Evolutionary conservation across 1,140 invertebrate genomes (phyloP).

Genomic region (Alviniconcha marisindica): DNA sequence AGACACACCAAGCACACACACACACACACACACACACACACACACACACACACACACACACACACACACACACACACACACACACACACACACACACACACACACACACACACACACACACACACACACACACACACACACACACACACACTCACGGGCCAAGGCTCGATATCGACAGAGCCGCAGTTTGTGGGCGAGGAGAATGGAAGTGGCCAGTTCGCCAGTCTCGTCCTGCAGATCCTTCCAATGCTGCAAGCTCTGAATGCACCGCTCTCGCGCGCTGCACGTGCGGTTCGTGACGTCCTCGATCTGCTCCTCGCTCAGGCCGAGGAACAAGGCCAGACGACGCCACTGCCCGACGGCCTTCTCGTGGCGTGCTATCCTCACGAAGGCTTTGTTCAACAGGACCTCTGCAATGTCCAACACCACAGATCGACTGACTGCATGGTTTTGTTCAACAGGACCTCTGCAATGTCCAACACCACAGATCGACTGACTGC

Average conservation of each 20-base stretch:
- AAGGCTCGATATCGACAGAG: conserved; percentile 48
- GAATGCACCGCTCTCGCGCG: conserved; percentile 47
- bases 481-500: no score
- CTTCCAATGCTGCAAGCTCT: conserved; percentile 16
- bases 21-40: no score
- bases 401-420: conserved; percentile 56
- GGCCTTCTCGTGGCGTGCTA: conserved; percentile 53
- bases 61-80: no score
- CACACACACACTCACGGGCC: conserved; percentile 47
- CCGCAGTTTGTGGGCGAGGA: conserved; percentile 49
- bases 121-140: background rate
- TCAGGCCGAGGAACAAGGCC: conserved; percentile 50
- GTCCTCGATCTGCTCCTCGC: conserved; percentile 50
- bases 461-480: no score
- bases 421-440: no score
- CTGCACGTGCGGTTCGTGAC: conserved; percentile 49
- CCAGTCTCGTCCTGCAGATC: conserved; percentile 40
- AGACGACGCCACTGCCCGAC: conserved; percentile 51
- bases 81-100: no score
- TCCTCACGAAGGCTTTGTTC: conserved; percentile 55
- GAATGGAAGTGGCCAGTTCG: conserved; percentile 45
- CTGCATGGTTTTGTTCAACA: no score
- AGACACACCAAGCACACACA: no score
- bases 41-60: no score
- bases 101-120: background rate